Conservation (phyloP, 1,140 invertebrate species). For the Brachionus sp. region DNA sequence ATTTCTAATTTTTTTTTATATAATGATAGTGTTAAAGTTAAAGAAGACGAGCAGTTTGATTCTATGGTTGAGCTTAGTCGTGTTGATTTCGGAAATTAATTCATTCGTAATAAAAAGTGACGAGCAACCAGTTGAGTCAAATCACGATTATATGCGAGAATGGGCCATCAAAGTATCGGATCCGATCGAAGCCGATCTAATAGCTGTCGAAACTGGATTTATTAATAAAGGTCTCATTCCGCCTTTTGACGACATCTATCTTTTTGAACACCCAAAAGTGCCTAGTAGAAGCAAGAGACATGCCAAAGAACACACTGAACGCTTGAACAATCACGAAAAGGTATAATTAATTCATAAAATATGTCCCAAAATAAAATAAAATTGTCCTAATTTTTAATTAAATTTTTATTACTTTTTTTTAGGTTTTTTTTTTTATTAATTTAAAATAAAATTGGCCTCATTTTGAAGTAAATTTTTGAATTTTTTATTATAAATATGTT, state of each 20-base stretch:
- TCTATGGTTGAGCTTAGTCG: not conserved
- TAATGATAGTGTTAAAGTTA: conserved; percentile 38
- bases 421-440: not conserved
- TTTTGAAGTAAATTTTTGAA: not conserved
- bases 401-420: not conserved
- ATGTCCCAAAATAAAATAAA: not conserved
- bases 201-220: conserved; percentile 39
- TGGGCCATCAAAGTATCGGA: conserved; percentile 41
- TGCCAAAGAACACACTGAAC: conserved; percentile 27
- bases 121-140: not conserved
- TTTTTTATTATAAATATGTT: not conserved
- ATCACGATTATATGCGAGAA: conserved; percentile 13
- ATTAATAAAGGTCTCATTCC: conserved; percentile 6
- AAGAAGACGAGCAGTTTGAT: not conserved
- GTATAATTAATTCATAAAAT: not conserved
- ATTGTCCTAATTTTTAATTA: not conserved
- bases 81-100: not conserved
- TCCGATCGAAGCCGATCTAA: conserved; percentile 38
- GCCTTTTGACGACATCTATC: conserved; percentile 36
- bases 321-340: conserved; percentile 43
- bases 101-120: not conserved
- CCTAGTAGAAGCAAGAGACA: not conserved
- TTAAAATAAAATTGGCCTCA: not conserved
- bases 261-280: conserved; percentile 24
- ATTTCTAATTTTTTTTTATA: conserved; percentile 17